phyloP scores from a whole-genome alignment of 2,797 vertebrate genomes.

The Sardinella longiceps region DNA sequence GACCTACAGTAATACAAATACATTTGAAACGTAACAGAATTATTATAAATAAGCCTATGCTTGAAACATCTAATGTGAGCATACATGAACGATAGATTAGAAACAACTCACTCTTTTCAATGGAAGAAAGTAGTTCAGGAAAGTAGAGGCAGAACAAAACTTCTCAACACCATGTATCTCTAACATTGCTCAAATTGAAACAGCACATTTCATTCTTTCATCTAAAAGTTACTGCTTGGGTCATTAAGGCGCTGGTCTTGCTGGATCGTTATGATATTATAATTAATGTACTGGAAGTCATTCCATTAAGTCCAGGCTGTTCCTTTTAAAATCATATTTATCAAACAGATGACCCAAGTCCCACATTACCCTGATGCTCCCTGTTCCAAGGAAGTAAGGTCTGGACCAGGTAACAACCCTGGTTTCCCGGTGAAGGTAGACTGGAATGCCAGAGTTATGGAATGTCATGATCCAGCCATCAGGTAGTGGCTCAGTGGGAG shows the following conservation, averaged over 20 bases:
- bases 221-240: background rate
- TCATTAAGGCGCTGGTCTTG: background rate
- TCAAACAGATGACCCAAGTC: background rate
- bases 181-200: too few relatives aligned
- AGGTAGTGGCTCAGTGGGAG: slow-evolving; percentile 96
- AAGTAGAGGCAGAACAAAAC: background rate
- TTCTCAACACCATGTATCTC: background rate
- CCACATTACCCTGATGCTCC: slow-evolving; percentile 93
- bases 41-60: too few relatives aligned
- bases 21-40: background rate
- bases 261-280: too few relatives aligned
- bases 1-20: too few relatives aligned
- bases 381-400: slow-evolving; percentile 97
- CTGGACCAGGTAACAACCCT: slow-evolving; percentile 99
- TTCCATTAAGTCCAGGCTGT: background rate
- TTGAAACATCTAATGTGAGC: too few relatives aligned
- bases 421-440: slow-evolving; percentile 98
- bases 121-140: background rate
- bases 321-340: background rate
- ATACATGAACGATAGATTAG: too few relatives aligned
- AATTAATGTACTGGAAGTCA: too few relatives aligned
- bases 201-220: background rate
- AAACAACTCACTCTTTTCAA: background rate
- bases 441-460: slow-evolving; percentile 99
- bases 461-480: slow-evolving; percentile 99